Evolutionary conservation across 2,797 vertebrate genomes (phyloP), one percentile per base, ranked within the genome.

Genomic region (Micromesistius poutassou): DNA sequence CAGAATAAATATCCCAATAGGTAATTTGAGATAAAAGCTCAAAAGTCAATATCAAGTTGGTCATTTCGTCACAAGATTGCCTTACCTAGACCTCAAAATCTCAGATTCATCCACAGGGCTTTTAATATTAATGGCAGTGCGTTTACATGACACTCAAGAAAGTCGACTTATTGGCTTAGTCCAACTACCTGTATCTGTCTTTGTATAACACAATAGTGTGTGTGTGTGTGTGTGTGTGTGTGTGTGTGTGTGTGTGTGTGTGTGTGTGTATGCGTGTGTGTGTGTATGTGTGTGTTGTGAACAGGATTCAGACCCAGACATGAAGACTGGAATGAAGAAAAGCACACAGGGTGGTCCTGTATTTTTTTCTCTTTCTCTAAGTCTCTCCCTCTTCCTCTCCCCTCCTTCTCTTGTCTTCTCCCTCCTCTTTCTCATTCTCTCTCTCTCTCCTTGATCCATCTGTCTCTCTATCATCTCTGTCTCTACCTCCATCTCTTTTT

Each of bases 271-370:
- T 55, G 16, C 6, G 50, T 19, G 13, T 22, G 19, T 55, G 50
- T 55, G 50, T 55, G 50, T 55, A 19, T 55, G 50, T 55, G 50
- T 55, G 14, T 50, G 46, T 50, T 22, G 19, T 22, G 22, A 55
- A 55, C 50, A 55, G 50, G 50, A 55, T 38, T 74, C 36, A 55
- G 55, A 62, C 22, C 55, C 55, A 62, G 55, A 62, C 55, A 62
- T 62, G 55, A 62, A 22, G 55, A 62, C 55, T 62, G 55, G 22
- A 62, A 62, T n/a, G n/a, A 62, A 62, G 55, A n/a, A n/a, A 62
- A 62, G 55, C 55, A 62, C 55, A 62, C n/a, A 13, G 55, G 55
- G 55, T 62, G 55, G 55, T 62, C 55, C n/a, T 62, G 55, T 62
- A 5, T 55, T 22, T 55, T 22, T 55, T 55, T 55, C 46, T 22